Evolutionary conservation across 2,888 invertebrate genomes (phyloP).

Genomic region (Tetrapedia diversipes): DNA sequence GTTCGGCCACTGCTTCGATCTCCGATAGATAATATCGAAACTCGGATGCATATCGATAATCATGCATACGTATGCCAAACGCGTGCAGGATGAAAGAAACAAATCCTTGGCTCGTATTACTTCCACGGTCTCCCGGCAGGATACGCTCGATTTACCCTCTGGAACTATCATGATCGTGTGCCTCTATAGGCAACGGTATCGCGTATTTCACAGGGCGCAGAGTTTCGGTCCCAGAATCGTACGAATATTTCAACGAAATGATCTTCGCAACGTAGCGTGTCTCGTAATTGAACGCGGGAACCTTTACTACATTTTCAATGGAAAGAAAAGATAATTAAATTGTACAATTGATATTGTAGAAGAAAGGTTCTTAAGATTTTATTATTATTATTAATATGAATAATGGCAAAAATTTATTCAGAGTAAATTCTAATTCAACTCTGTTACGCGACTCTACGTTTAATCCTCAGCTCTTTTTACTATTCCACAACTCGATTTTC

Average conservation of each 20-base stretch:
- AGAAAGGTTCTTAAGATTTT: no score
- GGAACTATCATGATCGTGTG: slow-evolving; percentile 12
- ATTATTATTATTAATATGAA: no score
- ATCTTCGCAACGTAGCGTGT: background rate
- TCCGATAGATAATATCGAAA: slow-evolving; percentile 36
- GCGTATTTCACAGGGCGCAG: slow-evolving; percentile 24
- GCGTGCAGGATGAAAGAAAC: slow-evolving; percentile 30
- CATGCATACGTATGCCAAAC: slow-evolving; percentile 30
- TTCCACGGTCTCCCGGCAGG: slow-evolving; percentile 35
- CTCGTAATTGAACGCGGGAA: slow-evolving; percentile 24
- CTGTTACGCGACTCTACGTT: no score
- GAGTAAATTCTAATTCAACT: no score
- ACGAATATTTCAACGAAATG: slow-evolving; percentile 29
- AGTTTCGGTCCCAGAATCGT: slow-evolving; percentile 22
- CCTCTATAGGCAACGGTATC: slow-evolving; percentile 8
- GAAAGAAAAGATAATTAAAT: background rate
- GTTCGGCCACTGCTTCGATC: background rate
- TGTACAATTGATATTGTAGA: slow-evolving; percentile 3
- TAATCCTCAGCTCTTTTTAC: no score
- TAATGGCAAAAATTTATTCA: no score
- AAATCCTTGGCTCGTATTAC: slow-evolving; percentile 46
- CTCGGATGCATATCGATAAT: slow-evolving; percentile 35
- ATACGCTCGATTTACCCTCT: slow-evolving; percentile 40
- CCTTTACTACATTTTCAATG: background rate
- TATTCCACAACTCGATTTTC: no score